Percentiles rank a stretch among this genome's conserved stretches.
These are phyloP conservation scores for Mionectes olivaceus DNA, from an alignment of 2,797 vertebrate species.

Conservation along the genomic window DNA sequence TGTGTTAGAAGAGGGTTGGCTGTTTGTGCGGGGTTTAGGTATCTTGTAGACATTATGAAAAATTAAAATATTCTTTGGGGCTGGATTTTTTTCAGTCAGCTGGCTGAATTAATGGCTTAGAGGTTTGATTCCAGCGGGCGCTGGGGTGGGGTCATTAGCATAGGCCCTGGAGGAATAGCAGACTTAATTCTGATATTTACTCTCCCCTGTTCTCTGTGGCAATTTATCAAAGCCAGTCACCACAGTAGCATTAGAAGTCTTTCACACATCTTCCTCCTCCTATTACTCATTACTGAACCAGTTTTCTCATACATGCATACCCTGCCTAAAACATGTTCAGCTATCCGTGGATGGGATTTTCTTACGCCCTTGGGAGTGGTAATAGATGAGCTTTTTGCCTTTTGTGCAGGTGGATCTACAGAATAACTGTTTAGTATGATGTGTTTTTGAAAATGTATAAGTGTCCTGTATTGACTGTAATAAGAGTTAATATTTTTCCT, in stretches of 20 bases:
- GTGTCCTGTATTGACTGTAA: neutral
- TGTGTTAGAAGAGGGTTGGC: neutral
- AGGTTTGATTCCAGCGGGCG: slow-evolving; percentile 23
- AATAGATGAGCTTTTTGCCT: slow-evolving; percentile 15
- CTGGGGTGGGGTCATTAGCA: neutral
- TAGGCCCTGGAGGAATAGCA: slow-evolving; percentile 5
- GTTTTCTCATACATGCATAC: neutral
- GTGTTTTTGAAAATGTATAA: neutral
- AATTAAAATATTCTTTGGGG: slow-evolving; percentile 58
- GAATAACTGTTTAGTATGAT: slow-evolving; percentile 13
- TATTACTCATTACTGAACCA: slow-evolving; percentile 1
- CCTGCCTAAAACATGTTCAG: neutral
- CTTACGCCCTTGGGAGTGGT: neutral
- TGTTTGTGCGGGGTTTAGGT: neutral
- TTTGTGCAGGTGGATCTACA: slow-evolving; percentile 24
- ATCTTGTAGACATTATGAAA: slow-evolving; percentile 53
- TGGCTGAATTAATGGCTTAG: slow-evolving; percentile 13
- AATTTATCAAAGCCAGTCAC: slow-evolving; percentile 37
- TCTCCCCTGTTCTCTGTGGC: neutral
- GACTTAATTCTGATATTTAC: slow-evolving; percentile 35
- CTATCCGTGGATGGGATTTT: neutral
- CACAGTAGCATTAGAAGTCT: neutral
- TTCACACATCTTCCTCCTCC: neutral
- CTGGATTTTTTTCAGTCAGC: slow-evolving; percentile 19
- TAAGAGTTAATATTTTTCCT: neutral